Percentiles rank a stretch among this genome's conserved stretches.
Conservation (phyloP, 2,113 vertebrate genomes). For the Chunga burmeisteri region DNA sequence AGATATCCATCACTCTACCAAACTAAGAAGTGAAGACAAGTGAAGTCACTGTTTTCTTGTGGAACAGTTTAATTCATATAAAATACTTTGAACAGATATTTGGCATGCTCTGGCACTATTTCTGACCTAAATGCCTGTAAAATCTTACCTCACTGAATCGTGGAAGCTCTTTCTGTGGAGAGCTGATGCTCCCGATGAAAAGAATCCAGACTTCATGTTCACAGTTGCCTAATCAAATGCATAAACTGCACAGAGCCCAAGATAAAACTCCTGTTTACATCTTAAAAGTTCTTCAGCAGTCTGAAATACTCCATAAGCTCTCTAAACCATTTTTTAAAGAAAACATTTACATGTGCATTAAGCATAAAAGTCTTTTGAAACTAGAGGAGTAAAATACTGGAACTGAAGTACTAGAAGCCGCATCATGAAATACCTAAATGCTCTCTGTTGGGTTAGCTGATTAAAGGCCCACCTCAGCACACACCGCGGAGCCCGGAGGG, state of each 20-base stretch:
- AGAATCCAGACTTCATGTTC: not conserved
- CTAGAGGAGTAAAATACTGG: not conserved
- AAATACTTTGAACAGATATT: not conserved
- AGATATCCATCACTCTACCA: not conserved
- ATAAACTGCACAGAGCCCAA: not conserved
- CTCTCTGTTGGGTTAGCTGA: not conserved
- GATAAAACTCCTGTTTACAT: not conserved
- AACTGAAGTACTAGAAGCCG: not conserved
- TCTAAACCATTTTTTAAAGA: not conserved
- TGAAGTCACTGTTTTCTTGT: not conserved
- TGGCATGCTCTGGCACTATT: not conserved
- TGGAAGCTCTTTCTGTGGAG: not conserved
- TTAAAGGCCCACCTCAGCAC: not conserved
- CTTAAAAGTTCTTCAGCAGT: not conserved
- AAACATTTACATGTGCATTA: not conserved
- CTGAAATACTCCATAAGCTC: not conserved
- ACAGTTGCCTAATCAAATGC: not conserved
- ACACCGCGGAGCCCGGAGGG: not conserved
- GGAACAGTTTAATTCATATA: conserved; percentile 44
- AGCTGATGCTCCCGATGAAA: not conserved
- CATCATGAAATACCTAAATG: not conserved
- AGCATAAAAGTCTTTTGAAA: not conserved
- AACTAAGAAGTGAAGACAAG: not conserved
- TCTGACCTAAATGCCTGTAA: not conserved
- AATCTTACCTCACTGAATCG: not conserved